phyloP scores from a whole-genome alignment of 2,888 invertebrate genomes.

The Carcina quercana region DNA sequence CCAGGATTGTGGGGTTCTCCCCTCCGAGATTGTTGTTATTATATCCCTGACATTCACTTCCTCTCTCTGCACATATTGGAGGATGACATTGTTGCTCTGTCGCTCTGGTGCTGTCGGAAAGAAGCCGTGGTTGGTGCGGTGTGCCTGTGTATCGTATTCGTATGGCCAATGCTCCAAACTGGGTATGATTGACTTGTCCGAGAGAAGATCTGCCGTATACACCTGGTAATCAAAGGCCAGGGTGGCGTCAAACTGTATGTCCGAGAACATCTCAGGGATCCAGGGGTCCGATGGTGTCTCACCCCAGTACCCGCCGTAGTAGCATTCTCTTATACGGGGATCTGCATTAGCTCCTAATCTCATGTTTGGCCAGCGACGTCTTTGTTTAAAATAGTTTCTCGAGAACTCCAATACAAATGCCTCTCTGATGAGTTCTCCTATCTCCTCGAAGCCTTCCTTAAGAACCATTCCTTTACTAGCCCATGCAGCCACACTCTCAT shows the following conservation, averaged over 20 bases:
- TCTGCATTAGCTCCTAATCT: neutral
- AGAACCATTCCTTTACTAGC: neutral
- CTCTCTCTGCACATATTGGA: constrained; percentile 7
- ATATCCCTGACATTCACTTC: constrained; percentile 10
- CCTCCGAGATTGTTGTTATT: constrained; percentile 2
- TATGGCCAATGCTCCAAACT: constrained; percentile 6
- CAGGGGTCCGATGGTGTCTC: neutral
- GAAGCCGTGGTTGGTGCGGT: constrained; percentile 1
- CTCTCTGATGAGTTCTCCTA: neutral
- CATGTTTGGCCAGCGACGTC: neutral
- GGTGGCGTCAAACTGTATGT: neutral
- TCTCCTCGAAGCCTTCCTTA: neutral
- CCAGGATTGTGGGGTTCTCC: neutral
- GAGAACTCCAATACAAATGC: constrained; percentile 1
- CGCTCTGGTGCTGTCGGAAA: constrained; percentile 3
- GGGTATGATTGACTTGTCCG: constrained; percentile 1
- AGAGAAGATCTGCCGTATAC: neutral
- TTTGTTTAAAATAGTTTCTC: neutral
- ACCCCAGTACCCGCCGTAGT: neutral
- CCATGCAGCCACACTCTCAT: constrained; percentile 1
- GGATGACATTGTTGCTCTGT: constrained; percentile 6
- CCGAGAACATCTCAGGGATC: neutral
- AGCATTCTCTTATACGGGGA: neutral
- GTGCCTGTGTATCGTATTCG: constrained; percentile 10
- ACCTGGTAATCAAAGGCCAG: neutral